These are phyloP conservation scores for Spilosoma lubricipeda DNA, from an alignment of 2,888 invertebrate genomes.

Conservation along the genomic window DNA sequence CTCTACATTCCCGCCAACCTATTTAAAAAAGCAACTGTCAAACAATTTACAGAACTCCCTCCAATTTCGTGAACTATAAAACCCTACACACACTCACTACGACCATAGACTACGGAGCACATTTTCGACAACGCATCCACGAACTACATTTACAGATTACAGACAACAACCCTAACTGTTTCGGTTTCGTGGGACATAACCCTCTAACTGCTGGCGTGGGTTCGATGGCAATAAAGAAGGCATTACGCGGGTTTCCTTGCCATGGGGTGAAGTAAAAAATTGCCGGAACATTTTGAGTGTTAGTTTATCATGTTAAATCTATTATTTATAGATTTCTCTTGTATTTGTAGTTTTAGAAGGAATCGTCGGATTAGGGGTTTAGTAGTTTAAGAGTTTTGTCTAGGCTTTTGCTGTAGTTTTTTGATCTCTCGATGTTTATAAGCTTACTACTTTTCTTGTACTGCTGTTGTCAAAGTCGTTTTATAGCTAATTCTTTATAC, in stretches of 20 bases:
- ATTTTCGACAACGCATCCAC: slow-evolving; percentile 6
- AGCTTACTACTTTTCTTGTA: not conserved
- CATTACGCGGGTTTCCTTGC: slow-evolving; percentile 66
- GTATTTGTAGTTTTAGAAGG: slow-evolving; percentile 17
- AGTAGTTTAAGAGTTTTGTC: not conserved
- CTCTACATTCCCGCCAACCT: not conserved
- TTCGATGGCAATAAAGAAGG: slow-evolving; percentile 75
- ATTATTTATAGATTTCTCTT: slow-evolving; percentile 46
- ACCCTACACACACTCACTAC: not conserved
- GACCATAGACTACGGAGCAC: not conserved
- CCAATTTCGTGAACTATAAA: not conserved
- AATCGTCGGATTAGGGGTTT: slow-evolving; percentile 1
- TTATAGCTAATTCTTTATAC: no score
- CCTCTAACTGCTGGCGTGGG: slow-evolving; percentile 71
- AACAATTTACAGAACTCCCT: not conserved
- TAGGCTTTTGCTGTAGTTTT: not conserved
- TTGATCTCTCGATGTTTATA: not conserved
- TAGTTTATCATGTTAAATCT: slow-evolving; percentile 43
- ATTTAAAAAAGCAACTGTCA: not conserved
- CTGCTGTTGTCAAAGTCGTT: not conserved
- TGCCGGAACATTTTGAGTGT: slow-evolving; percentile 39
- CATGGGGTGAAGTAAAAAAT: slow-evolving; percentile 52
- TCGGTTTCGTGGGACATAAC: slow-evolving; percentile 49
- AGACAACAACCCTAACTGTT: slow-evolving; percentile 49
- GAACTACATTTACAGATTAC: slow-evolving; percentile 75